Evolutionary conservation across 1,140 invertebrate species (phyloP).

Genomic region (Nasonia vitripennis): DNA sequence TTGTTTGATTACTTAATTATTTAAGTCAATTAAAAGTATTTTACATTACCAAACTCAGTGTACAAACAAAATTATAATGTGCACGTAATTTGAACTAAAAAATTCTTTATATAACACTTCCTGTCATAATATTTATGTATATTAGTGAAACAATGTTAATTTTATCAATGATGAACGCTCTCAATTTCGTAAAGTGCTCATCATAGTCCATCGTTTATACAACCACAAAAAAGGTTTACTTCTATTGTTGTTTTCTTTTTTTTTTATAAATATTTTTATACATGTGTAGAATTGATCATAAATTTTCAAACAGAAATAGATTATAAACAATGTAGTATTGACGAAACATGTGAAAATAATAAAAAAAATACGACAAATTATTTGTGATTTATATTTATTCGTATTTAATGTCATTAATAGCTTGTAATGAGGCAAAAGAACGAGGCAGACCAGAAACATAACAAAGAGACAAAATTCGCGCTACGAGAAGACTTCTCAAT

Average conservation of each 20-base stretch:
- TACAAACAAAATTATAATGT: conserved; percentile 54
- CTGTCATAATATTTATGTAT: neutral
- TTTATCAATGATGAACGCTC: conserved; percentile 29
- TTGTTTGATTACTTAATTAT: conserved; percentile 60
- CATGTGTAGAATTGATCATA: conserved; percentile 24
- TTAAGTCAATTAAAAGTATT: conserved; percentile 58
- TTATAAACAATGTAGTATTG: conserved; percentile 23
- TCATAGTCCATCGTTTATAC: conserved; percentile 36
- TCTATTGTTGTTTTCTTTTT: conserved; percentile 14
- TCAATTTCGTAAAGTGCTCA: neutral
- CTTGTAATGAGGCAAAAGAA: conserved; percentile 66
- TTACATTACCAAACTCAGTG: conserved; percentile 52
- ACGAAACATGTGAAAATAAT: conserved; percentile 54
- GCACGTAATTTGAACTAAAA: conserved; percentile 21
- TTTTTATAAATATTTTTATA: conserved; percentile 43
- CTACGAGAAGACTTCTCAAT: conserved; percentile 52
- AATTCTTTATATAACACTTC: conserved; percentile 3
- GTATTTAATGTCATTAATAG: conserved; percentile 67
- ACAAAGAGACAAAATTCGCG: conserved; percentile 50
- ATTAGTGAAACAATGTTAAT: neutral
- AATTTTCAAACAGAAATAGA: conserved; percentile 26
- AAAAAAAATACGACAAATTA: conserved; percentile 55
- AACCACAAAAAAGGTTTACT: conserved; percentile 21
- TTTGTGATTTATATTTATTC: conserved; percentile 67
- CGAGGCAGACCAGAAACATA: conserved; percentile 65